phyloP scores from a whole-genome alignment of 2,113 vertebrate genomes.

The Mirounga angustirostris region DNA sequence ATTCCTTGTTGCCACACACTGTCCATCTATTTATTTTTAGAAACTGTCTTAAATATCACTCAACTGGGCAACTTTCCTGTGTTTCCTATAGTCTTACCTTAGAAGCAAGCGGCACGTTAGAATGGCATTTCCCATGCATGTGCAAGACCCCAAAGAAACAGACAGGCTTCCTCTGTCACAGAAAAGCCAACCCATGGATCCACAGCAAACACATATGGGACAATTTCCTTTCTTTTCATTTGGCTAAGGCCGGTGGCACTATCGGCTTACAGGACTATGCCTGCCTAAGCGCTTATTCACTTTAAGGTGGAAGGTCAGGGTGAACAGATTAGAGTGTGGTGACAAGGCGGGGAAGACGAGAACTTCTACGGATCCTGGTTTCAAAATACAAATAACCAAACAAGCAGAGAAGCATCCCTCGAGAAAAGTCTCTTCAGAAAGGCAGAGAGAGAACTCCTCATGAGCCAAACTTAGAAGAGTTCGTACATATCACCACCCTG shows the following conservation, averaged over 20 bases:
- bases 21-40: conserved; percentile 77
- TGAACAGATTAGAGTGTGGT: conserved; percentile 83
- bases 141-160: conserved; percentile 83
- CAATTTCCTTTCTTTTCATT: conserved; percentile 86
- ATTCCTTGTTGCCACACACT: conserved; percentile 79
- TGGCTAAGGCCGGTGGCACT: conserved; percentile 80
- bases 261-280: conserved; percentile 82
- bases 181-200: conserved; percentile 87
- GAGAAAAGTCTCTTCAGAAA: conserved; percentile 85
- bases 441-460: conserved; percentile 87
- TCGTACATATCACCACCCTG: conserved; percentile 88
- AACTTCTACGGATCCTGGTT: conserved; percentile 76
- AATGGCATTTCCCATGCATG: conserved; percentile 85
- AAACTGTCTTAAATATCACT: conserved; percentile 76
- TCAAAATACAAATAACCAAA: conserved; percentile 71
- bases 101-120: conserved; percentile 80
- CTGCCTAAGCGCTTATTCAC: conserved; percentile 84
- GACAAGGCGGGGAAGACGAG: conserved; percentile 78
- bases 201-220: conserved; percentile 86
- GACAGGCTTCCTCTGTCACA: conserved; percentile 85
- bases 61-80: conserved; percentile 75
- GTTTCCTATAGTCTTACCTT: conserved; percentile 86
- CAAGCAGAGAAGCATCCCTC: conserved; percentile 80
- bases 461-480: conserved; percentile 83
- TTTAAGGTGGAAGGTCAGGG: conserved; percentile 88